Conservation (phyloP, 2,797 vertebrate species). For the Scarus forsteni region DNA sequence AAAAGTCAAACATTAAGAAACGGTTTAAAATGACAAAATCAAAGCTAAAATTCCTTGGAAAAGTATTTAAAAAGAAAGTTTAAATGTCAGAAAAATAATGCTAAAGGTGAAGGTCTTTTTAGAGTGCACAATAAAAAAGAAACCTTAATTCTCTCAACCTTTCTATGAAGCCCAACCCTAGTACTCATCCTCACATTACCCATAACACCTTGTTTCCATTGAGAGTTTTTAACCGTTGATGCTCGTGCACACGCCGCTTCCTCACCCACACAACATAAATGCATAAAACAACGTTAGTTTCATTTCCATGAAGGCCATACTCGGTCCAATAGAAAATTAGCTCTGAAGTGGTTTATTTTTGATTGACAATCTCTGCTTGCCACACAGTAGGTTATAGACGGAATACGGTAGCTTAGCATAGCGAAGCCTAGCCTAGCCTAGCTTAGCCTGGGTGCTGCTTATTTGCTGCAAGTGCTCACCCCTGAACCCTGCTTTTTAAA, state of each 20-base stretch:
- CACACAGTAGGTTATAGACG: conserved; percentile 38
- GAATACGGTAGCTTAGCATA: conserved; percentile 6
- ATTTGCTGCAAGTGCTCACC: conserved; percentile 28
- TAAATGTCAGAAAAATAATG: too few relatives aligned
- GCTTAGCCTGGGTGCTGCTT: not conserved
- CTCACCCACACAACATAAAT: conserved; percentile 46
- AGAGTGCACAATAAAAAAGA: too few relatives aligned
- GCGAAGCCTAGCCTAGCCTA: not conserved
- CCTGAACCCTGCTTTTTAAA: conserved; percentile 44
- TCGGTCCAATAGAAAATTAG: conserved; percentile 76
- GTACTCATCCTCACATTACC: conserved; percentile 15
- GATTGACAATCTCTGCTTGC: conserved; percentile 62
- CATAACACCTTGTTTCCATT: conserved; percentile 24
- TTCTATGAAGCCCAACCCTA: too few relatives aligned
- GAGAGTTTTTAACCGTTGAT: conserved; percentile 30
- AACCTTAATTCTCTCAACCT: too few relatives aligned
- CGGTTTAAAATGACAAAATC: too few relatives aligned
- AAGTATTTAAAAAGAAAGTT: too few relatives aligned
- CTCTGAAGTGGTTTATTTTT: conserved; percentile 71
- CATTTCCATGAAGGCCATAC: conserved; percentile 70
- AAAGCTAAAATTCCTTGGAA: too few relatives aligned
- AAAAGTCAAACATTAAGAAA: too few relatives aligned
- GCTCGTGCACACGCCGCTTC: conserved; percentile 43
- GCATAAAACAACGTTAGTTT: conserved; percentile 56
- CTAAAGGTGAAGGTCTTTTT: too few relatives aligned